Base-by-base conservation (phyloP, 1,140 invertebrate genomes). In the Rhopalosiphum padi region DNA sequence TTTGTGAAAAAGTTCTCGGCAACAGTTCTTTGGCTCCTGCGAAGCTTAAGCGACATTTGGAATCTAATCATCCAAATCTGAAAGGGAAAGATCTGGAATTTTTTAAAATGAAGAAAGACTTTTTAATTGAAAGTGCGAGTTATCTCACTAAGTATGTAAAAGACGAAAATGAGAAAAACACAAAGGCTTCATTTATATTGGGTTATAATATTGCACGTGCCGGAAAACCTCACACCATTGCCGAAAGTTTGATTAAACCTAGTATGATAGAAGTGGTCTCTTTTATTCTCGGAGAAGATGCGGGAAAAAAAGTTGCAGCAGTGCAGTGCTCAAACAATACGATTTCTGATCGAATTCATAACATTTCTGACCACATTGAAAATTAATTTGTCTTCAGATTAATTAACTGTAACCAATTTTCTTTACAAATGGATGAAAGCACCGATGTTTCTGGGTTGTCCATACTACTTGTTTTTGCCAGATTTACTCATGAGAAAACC, bases 141-240 rank as follows among this genome's bases (percentile, higher is more conserved):
- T 89, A 48, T 89, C 46, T 89, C 5, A 89, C 87, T 89, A 89
- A 22, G 1, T 89, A 89, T 89, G 87, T 89, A 89, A 89, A 89
- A 89, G 87, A 89, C 87, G 18, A 89, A 53, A 89, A 89, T 89
- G 87, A 53, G 87, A 89, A 89, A 89, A 89, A 89, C 87, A 90
- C 88, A 90, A 43, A 48, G 43, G 85, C 85, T 87, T 87, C 43
- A 87, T 87, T 48, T 77, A 91, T 82, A 23, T 83, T 94, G 35
- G 6, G 37, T 60, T 82, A 41, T 48, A 83, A 43, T 97, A 94
- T 94, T 92, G 93, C 94, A 53, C 94, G 93, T 94, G 91, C n/a
- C 77, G 85, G 89, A 90, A 94, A 94, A 82, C 90, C 94, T 21
- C 94, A 94, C 82, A 94, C 93, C 43, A 94, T 94, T 93, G 94